Evolutionary conservation across 2,113 vertebrate genomes (phyloP).

Genomic region (Rhea pennata): DNA sequence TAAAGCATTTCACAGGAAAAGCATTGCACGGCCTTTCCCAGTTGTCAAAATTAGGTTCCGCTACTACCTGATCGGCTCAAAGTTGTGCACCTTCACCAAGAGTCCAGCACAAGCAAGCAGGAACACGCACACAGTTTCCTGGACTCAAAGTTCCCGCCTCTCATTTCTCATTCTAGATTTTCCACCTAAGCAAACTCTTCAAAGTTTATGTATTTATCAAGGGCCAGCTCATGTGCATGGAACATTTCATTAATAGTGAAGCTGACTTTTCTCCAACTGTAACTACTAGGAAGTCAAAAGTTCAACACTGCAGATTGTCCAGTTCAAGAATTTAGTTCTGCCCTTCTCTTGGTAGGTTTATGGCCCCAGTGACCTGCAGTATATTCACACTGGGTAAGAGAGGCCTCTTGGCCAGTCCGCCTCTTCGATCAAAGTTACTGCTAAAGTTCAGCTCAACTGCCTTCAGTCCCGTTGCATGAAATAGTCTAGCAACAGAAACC

Average conservation of each 20-base stretch:
- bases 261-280: background rate
- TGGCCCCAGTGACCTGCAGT: background rate
- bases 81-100: background rate
- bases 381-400: background rate
- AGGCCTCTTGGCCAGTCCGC: background rate
- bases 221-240: background rate
- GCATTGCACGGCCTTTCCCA: background rate
- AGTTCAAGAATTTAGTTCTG: background rate
- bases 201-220: background rate
- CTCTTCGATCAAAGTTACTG: conserved; percentile 9
- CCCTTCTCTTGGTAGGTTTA: background rate
- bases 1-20: background rate
- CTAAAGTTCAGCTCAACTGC: background rate
- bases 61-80: background rate
- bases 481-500: background rate
- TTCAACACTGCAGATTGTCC: background rate
- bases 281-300: background rate
- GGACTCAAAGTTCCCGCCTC: background rate
- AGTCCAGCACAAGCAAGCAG: background rate
- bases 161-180: background rate
- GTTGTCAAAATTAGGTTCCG: background rate
- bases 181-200: background rate
- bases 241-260: background rate
- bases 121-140: background rate
- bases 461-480: background rate